Conservation (phyloP, 1,140 invertebrate species). For the Bombus picipes region DNA sequence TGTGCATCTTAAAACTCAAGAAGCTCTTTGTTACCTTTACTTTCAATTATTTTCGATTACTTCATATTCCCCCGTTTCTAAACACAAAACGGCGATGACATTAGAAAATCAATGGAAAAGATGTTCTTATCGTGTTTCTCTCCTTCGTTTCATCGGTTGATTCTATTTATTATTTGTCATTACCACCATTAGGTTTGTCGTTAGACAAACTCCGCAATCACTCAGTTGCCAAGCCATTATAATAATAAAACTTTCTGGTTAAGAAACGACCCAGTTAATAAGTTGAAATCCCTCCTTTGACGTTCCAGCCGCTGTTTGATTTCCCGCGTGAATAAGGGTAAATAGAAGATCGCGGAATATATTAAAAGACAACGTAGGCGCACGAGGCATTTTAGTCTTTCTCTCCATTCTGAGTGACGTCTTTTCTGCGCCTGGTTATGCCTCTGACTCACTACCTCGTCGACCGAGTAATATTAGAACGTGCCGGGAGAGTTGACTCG, state of each 20-base stretch:
- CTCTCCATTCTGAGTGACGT: slow-evolving; percentile 23
- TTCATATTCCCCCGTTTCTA: no score
- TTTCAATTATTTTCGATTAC: neutral
- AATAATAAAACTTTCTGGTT: neutral
- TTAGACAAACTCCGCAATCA: no score
- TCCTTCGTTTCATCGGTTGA: no score
- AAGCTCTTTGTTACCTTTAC: neutral
- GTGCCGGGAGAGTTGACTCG: slow-evolving; percentile 48
- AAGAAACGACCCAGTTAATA: neutral
- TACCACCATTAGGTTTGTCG: no score
- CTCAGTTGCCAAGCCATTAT: fast-evolving
- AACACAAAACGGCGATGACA: no score
- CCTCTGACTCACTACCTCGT: slow-evolving; percentile 63
- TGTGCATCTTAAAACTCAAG: no score
- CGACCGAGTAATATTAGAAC: slow-evolving; percentile 73
- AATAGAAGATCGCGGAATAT: neutral
- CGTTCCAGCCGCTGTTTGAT: neutral
- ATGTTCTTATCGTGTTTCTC: no score
- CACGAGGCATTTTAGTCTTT: neutral
- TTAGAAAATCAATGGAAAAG: no score
- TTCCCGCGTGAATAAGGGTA: neutral
- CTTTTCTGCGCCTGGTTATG: slow-evolving; percentile 53
- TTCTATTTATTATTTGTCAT: no score
- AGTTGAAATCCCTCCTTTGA: neutral
- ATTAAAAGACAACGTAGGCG: neutral